These are phyloP conservation scores for Strigops habroptila DNA, from an alignment of 2,113 vertebrate species.

Conservation along the genomic window DNA sequence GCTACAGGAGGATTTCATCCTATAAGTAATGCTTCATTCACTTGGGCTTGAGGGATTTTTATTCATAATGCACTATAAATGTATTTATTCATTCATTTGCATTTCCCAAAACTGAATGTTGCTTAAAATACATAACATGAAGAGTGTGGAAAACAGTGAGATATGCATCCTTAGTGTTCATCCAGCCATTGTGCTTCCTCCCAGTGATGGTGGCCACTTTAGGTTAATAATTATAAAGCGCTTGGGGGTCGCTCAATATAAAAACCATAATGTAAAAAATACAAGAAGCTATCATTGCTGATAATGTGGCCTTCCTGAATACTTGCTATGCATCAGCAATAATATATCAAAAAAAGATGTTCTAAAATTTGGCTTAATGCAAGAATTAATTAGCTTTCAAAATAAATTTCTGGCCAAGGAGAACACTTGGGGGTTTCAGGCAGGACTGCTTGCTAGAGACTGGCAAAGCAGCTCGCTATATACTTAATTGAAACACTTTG, in stretches of 20 bases:
- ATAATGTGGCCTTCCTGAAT: neutral
- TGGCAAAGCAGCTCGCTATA: neutral
- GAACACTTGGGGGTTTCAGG: neutral
- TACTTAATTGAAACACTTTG: constrained; percentile 40
- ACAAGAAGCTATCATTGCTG: neutral
- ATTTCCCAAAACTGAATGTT: neutral
- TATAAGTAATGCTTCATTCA: constrained; percentile 8
- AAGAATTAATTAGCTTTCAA: constrained; percentile 39
- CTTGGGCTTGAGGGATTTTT: neutral
- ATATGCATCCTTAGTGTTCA: neutral
- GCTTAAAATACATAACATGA: neutral
- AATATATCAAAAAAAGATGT: neutral
- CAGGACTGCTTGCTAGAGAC: neutral
- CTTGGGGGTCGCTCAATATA: neutral
- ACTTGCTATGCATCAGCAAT: neutral
- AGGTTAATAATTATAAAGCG: neutral
- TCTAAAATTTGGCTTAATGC: neutral
- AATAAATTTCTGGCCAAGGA: constrained; percentile 8
- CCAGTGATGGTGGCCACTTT: neutral
- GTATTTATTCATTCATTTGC: constrained; percentile 53
- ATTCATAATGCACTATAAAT: constrained; percentile 21
- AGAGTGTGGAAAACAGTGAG: neutral
- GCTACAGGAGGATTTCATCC: neutral
- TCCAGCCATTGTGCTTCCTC: neutral
- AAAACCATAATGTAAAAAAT: neutral